Evolutionary conservation across 2,888 invertebrate species (phyloP).

Genomic region (Beris morrisii): DNA sequence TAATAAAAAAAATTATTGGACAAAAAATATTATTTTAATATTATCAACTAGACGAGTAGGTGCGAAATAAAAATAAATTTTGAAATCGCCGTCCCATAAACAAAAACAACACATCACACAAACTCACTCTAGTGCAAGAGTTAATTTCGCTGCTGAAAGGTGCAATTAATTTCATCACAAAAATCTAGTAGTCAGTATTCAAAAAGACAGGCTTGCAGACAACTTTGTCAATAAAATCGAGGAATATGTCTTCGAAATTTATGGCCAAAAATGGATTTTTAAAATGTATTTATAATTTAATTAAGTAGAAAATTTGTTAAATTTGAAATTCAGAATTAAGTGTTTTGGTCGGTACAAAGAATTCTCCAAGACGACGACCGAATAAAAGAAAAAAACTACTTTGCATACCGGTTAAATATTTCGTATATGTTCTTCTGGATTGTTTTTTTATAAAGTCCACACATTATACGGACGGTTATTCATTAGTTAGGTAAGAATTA

Average conservation of each 20-base stretch:
- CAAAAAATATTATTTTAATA: too few relatives aligned
- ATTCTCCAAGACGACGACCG: neutral
- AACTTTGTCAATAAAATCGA: neutral
- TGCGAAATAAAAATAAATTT: conserved; percentile 26
- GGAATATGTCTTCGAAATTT: conserved; percentile 12
- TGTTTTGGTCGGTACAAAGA: neutral
- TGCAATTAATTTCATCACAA: conserved; percentile 22
- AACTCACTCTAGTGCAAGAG: neutral
- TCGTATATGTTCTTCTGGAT: neutral
- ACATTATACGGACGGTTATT: conserved; percentile 21
- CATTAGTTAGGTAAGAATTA: conserved; percentile 29
- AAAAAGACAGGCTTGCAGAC: neutral
- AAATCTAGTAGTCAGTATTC: conserved; percentile 19
- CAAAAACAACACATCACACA: neutral
- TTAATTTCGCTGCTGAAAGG: conserved; percentile 1
- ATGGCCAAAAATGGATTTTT: conserved; percentile 26
- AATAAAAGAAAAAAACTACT: conserved; percentile 10
- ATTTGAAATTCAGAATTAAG: conserved; percentile 27
- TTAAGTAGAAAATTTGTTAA: conserved; percentile 33
- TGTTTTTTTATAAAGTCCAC: conserved; percentile 18
- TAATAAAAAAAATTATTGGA: too few relatives aligned
- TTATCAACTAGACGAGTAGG: neutral
- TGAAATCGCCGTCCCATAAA: neutral
- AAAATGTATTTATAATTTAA: conserved; percentile 32
- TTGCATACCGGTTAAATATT: conserved; percentile 17